Conservation (phyloP, 2,888 invertebrate genomes). For the Lomographa bimaculata region DNA sequence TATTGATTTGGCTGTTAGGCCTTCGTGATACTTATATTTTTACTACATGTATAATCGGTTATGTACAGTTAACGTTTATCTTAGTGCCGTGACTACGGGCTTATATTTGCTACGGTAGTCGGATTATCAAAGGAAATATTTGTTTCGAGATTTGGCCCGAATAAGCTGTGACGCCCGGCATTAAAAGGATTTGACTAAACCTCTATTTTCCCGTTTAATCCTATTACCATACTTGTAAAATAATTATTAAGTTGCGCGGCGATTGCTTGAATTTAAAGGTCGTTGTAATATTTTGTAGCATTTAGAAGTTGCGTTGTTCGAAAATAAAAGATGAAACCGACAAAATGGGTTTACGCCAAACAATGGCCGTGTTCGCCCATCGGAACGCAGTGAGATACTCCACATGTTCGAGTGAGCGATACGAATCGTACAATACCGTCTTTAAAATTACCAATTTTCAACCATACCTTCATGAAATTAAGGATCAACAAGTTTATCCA, state of each 20-base stretch:
- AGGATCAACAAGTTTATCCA: conserved; percentile 4
- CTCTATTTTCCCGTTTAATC: conserved; percentile 36
- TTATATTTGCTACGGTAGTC: conserved; percentile 50
- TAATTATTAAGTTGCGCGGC: no score
- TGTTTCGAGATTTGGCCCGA: conserved; percentile 50
- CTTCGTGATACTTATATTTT: conserved; percentile 41
- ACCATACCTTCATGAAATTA: conserved; percentile 15
- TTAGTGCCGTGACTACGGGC: conserved; percentile 37
- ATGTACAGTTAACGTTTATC: conserved; percentile 33
- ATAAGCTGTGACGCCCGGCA: conserved; percentile 48
- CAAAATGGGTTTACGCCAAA: conserved; percentile 52
- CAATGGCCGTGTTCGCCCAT: conserved; percentile 60
- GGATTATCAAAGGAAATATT: conserved; percentile 60
- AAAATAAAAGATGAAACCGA: conserved; percentile 52
- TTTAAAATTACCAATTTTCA: conserved; percentile 18
- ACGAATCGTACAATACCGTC: conserved; percentile 36
- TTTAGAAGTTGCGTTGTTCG: conserved; percentile 24
- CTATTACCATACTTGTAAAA: conserved; percentile 1
- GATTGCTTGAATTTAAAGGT: no score
- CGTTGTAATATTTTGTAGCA: conserved; percentile 11
- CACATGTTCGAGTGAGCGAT: conserved; percentile 51
- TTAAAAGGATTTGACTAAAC: no score
- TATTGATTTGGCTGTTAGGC: conserved; percentile 29
- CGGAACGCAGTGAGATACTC: conserved; percentile 66
- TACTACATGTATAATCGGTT: conserved; percentile 33